A percentile compares a stretch with the other conserved stretches of the same genome.
Evolutionary conservation across 2,797 vertebrate species (phyloP).

Genomic region (Peromyscus melanophrys): DNA sequence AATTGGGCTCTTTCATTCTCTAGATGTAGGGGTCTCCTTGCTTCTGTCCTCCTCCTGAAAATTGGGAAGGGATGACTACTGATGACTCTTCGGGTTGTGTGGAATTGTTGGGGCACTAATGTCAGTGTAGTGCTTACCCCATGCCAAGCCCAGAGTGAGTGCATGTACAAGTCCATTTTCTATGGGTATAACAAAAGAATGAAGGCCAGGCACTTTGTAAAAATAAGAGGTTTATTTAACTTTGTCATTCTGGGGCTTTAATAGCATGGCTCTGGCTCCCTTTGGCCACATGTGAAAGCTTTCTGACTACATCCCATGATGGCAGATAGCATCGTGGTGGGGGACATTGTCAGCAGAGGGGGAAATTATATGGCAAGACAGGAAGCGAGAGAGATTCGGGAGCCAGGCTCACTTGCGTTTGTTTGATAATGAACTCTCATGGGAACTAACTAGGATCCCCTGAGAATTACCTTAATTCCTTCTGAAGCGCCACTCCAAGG

Average conservation of each 20-base stretch:
- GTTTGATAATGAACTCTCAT: not conserved
- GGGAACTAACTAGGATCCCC: not conserved
- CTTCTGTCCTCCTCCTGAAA: not conserved
- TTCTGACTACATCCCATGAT: not conserved
- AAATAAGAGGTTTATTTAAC: not conserved
- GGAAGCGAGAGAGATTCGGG: not conserved
- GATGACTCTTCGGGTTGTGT: not conserved
- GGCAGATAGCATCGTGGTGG: not conserved
- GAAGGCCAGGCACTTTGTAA: not conserved
- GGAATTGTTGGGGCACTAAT: rapidly evolving
- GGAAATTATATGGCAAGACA: too few relatives aligned
- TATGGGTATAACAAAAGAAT: not conserved
- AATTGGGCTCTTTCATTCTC: not conserved
- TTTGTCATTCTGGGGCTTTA: not conserved
- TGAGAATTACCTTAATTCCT: not conserved
- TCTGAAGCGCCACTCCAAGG: not conserved
- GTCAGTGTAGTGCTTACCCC: too few relatives aligned
- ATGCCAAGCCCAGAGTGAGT: not conserved
- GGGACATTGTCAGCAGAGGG: not conserved
- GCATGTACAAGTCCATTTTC: rapidly evolving
- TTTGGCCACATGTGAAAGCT: not conserved
- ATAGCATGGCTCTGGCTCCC: not conserved
- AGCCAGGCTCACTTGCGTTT: not conserved
- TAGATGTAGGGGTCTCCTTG: not conserved
- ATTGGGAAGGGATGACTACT: not conserved